These are phyloP conservation scores for Tympanoctomys barrerae DNA, from an alignment of 2,797 vertebrate genomes.

Conservation along the genomic window DNA sequence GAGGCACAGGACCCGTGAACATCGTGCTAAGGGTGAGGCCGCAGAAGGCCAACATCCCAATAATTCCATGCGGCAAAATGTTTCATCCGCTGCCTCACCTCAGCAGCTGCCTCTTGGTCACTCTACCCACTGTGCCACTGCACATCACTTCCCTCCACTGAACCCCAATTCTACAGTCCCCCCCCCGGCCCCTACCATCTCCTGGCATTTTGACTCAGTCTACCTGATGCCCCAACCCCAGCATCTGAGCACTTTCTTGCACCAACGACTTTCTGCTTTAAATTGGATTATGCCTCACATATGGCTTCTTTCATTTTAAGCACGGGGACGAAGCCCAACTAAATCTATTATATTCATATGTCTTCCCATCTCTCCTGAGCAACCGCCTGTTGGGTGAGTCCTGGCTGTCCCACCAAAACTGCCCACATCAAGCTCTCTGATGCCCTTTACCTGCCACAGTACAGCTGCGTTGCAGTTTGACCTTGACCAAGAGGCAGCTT, in stretches of 20 bases:
- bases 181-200: accelerated
- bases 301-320: not conserved
- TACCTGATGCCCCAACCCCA: accelerated
- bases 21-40: accelerated
- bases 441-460: not conserved
- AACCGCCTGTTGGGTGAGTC: too few species aligned
- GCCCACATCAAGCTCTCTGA: accelerated
- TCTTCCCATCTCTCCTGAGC: not conserved
- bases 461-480: not conserved
- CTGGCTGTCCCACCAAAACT: not conserved
- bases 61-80: not conserved
- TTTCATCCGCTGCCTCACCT: not conserved
- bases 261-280: not conserved
- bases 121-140: accelerated
- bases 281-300: not conserved
- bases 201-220: not conserved
- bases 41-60: not conserved
- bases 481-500: not conserved
- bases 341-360: accelerated
- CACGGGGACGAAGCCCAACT: not conserved
- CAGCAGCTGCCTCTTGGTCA: not conserved
- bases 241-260: not conserved
- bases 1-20: not conserved
- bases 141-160: accelerated
- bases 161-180: not conserved